Evolutionary conservation across 2,797 vertebrate species (phyloP).

Genomic region (Peromyscus nudipes): DNA sequence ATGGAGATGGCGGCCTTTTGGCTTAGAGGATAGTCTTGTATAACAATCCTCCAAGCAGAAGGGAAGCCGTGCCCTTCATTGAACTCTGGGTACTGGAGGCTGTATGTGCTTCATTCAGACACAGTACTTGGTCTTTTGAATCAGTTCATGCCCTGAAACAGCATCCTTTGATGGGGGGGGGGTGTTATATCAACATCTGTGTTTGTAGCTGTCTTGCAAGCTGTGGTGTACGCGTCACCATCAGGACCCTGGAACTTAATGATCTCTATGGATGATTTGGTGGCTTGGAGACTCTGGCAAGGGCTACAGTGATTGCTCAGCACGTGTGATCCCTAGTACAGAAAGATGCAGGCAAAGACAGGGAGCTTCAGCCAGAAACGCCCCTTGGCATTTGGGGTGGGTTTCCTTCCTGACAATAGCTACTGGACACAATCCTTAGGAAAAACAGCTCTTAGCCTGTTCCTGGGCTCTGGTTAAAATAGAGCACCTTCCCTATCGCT

Average conservation of each 20-base stretch:
- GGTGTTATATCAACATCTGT: background rate
- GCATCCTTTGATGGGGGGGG: background rate
- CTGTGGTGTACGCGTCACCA: background rate
- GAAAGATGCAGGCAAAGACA: constrained; percentile 34
- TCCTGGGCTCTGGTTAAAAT: constrained; percentile 27
- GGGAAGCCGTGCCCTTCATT: background rate
- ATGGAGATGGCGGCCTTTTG: background rate
- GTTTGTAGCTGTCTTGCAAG: constrained; percentile 34
- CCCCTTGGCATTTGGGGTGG: constrained; percentile 17
- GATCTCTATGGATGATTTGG: constrained; percentile 45
- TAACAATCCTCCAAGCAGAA: background rate
- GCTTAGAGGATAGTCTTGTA: background rate
- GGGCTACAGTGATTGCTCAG: background rate
- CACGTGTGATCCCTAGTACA: background rate
- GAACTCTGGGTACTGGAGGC: constrained; percentile 7
- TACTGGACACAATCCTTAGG: constrained; percentile 44
- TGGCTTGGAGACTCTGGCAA: background rate
- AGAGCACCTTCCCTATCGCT: background rate
- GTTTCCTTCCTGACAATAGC: background rate
- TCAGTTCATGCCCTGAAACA: constrained; percentile 7
- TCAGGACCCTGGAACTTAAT: constrained; percentile 5
- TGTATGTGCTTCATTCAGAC: background rate
- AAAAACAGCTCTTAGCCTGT: constrained; percentile 4
- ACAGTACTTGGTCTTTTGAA: constrained; percentile 30
- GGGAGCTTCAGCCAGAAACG: constrained; percentile 38